Evolutionary conservation across 2,113 vertebrate genomes (phyloP).

Genomic region (Phylloscopus trochilus): DNA sequence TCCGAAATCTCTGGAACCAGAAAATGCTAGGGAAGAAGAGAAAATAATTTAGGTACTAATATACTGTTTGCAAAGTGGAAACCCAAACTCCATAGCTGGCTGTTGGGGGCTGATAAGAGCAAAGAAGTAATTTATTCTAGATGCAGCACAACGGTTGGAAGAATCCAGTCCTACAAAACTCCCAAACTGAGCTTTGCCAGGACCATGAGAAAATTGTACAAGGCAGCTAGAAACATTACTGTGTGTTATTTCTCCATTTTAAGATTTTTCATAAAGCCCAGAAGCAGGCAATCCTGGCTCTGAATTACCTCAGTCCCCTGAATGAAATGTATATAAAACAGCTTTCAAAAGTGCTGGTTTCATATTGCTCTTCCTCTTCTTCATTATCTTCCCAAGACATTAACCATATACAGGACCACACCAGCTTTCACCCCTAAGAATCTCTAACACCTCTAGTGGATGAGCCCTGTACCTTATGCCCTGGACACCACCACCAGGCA

Average conservation of each 20-base stretch:
- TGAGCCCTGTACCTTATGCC: not conserved
- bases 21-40: not conserved
- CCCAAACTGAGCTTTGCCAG: not conserved
- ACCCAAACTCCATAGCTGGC: not conserved
- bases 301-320: not conserved
- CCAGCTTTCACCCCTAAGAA: not conserved
- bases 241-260: not conserved
- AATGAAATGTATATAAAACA: not conserved
- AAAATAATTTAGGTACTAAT: not conserved
- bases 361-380: not conserved
- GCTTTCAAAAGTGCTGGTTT: not conserved
- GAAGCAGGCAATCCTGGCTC: not conserved
- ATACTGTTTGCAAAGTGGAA: not conserved
- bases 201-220: not conserved
- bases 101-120: not conserved
- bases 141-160: not conserved
- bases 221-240: not conserved
- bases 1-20: not conserved
- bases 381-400: not conserved
- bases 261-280: not conserved
- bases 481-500: not conserved
- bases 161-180: not conserved
- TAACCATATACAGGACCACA: not conserved
- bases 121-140: not conserved
- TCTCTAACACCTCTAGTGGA: not conserved